Base-by-base conservation (phyloP, 2,888 invertebrate genomes). In the Trimorus sp. region DNA sequence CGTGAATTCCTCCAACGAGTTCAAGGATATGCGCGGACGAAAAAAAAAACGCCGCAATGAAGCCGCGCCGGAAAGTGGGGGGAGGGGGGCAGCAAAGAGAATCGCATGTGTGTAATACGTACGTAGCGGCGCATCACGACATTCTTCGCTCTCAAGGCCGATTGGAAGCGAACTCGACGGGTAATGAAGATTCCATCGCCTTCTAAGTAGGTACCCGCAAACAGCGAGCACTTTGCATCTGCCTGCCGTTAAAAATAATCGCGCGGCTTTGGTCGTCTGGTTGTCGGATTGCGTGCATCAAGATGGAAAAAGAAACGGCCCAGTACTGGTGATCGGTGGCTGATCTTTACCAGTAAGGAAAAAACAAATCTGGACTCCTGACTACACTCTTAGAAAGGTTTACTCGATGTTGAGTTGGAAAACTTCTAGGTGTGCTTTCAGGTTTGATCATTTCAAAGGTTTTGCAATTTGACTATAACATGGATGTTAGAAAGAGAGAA, bases 111-210 rank as follows among this genome's bases (percentile, higher is more conserved):
- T 77, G 82, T 82, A 73, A 74, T 78, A 74, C 69, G 60, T 82
- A 82, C 82, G 59, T 78, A 78, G 78, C 65, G 62, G 75, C 78
- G 68, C 70, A 83, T 80, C 78, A 78, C 66, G 83, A 81, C 75
- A 80, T 81, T 83, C 80, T 78, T 80, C 53, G 79, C 73, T 77
- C 56, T 79, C 79, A 83, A 83, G 83, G 83, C 60, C 83, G 79
- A 77, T 79, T 83, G 83, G 79, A 79, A 77, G 79, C 74, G 66
- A 83, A 74, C 83, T 76, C 83, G 79, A 74, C 74, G 77, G 65
- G 83, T 83, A 83, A 83, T 83, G 83, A 83, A 83, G 83, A 82
- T 82, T 82, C 82, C 82, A 82, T 82, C 79, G 79, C 83, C 83
- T 83, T 76, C 83, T 79, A 79, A 82, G 82, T 82, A 82, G 74